phyloP scores from a whole-genome alignment of 2,113 vertebrate species.

The Nettapus auritus region DNA sequence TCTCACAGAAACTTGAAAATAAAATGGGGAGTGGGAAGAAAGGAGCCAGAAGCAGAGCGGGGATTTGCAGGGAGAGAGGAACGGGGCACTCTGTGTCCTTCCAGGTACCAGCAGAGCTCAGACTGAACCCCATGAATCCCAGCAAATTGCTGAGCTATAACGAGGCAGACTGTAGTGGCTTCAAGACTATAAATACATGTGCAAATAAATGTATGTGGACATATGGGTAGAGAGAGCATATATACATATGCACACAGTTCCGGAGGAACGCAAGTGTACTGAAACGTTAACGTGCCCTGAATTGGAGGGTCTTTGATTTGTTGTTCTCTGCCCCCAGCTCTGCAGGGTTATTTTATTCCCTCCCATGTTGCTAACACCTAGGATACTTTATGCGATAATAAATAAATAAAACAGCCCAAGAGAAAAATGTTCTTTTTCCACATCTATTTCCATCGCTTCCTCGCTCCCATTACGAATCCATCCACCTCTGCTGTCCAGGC shows the following conservation, averaged over 20 bases:
- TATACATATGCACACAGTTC: not conserved
- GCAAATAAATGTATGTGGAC: not conserved
- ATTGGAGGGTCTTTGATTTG: not conserved
- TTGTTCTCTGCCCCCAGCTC: not conserved
- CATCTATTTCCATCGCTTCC: not conserved
- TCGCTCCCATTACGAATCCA: not conserved
- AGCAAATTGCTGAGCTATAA: not conserved
- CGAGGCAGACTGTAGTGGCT: not conserved
- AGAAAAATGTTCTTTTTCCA: not conserved
- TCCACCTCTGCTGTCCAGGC: not conserved
- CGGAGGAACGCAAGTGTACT: not conserved
- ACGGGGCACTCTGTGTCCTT: not conserved
- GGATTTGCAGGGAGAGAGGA: not conserved
- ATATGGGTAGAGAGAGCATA: rapidly evolving
- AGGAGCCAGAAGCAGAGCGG: not conserved
- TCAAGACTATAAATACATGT: not conserved
- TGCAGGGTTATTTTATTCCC: not conserved
- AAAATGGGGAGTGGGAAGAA: not conserved
- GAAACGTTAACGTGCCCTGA: rapidly evolving
- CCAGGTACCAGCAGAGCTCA: not conserved
- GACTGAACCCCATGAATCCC: not conserved
- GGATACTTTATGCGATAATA: not conserved
- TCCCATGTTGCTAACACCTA: not conserved
- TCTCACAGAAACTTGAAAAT: not conserved
- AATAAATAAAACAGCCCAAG: not conserved